Evolutionary conservation across 2,113 vertebrate species (phyloP).

Genomic region (Vulpes ferrilata): DNA sequence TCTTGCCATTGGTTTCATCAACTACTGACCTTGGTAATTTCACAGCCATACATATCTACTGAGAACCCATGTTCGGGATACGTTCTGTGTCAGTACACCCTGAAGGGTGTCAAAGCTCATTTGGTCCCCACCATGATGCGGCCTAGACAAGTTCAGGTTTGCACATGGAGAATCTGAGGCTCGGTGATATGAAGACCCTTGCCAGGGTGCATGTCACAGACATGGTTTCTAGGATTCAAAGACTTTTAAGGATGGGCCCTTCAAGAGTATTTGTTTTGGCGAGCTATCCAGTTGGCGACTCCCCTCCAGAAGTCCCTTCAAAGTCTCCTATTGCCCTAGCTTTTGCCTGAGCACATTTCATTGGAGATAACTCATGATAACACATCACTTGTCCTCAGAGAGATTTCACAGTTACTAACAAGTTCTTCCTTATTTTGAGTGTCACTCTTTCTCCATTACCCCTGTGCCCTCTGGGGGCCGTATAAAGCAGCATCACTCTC

Average conservation of each 20-base stretch:
- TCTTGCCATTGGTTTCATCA: neutral
- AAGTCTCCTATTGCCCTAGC: neutral
- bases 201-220: neutral
- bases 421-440: neutral
- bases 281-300: too few species aligned
- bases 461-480: neutral
- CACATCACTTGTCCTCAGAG: neutral
- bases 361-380: neutral
- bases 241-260: neutral
- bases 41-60: neutral
- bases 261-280: rapidly evolving
- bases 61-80: neutral
- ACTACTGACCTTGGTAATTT: neutral
- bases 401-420: neutral
- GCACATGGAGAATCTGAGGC: neutral
- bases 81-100: neutral
- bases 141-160: neutral
- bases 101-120: neutral
- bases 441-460: neutral
- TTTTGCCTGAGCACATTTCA: neutral
- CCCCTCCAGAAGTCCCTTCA: neutral
- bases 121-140: neutral
- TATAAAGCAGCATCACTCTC: neutral
- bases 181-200: neutral
- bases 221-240: neutral